Evolutionary conservation across 2,888 invertebrate species (phyloP).

Genomic region (Nowickia ferox): DNA sequence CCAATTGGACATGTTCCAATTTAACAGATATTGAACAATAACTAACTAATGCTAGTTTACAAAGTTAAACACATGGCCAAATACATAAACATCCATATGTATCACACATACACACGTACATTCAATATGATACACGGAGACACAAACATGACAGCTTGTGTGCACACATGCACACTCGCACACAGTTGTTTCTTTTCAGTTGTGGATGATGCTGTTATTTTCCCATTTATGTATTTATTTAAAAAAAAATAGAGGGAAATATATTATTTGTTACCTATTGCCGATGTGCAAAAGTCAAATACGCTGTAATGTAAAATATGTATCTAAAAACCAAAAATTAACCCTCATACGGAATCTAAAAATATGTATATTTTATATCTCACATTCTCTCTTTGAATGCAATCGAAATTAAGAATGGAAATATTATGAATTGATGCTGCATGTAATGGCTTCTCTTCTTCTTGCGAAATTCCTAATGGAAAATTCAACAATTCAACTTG

Average conservation of each 20-base stretch:
- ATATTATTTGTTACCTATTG: slow-evolving; percentile 64
- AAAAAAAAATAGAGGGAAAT: slow-evolving; percentile 20
- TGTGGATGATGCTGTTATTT: slow-evolving; percentile 53
- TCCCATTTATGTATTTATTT: slow-evolving; percentile 56
- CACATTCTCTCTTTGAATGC: no score
- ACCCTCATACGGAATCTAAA: background rate
- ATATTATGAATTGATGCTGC: no score
- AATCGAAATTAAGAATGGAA: no score
- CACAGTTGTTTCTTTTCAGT: slow-evolving; percentile 11
- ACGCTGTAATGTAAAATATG: background rate
- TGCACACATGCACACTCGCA: background rate
- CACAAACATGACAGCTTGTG: slow-evolving; percentile 57
- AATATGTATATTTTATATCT: background rate
- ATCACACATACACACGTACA: background rate
- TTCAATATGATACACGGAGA: slow-evolving; percentile 20
- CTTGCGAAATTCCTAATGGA: no score
- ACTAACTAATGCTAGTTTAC: slow-evolving; percentile 57
- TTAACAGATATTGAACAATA: slow-evolving; percentile 69
- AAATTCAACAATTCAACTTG: no score
- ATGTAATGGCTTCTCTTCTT: no score
- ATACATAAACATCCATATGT: background rate
- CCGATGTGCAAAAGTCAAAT: slow-evolving; percentile 37
- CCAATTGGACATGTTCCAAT: slow-evolving; percentile 70
- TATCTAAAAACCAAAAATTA: slow-evolving; percentile 24
- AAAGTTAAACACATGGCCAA: slow-evolving; percentile 14